These are phyloP conservation scores for Amphilophus citrinellus DNA, from an alignment of 2,113 vertebrate genomes.

Conservation along the genomic window DNA sequence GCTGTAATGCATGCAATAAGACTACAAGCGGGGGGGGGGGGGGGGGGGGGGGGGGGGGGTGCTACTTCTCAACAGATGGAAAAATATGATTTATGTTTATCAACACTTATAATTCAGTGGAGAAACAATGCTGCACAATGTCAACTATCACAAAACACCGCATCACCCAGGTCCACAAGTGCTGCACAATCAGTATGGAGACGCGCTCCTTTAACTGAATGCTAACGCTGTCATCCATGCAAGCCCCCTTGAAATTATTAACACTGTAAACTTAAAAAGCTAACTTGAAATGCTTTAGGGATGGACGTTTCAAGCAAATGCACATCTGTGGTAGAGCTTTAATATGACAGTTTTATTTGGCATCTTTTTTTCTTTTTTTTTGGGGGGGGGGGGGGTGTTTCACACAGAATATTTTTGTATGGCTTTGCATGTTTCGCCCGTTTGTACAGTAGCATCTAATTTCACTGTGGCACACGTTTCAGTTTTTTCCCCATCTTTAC, in stretches of 20 bases:
- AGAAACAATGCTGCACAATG: not conserved
- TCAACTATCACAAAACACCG: not conserved
- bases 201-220: not conserved
- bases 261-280: not conserved
- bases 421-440: not conserved
- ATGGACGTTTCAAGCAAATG: no score
- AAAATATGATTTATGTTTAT: not conserved
- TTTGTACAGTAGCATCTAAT: not conserved
- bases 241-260: not conserved
- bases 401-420: fast-evolving
- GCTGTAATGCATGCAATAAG: no score
- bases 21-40: no score
- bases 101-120: not conserved
- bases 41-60: not conserved
- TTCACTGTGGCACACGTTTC: not conserved
- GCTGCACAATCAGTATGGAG: no score
- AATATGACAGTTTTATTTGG: not conserved
- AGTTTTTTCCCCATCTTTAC: not conserved
- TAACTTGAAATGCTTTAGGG: not conserved
- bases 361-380: no score
- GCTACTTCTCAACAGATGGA: not conserved
- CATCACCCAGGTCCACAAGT: not conserved
- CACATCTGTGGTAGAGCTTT: fast-evolving
- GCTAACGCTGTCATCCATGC: not conserved
- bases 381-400: not conserved